A percentile compares a stretch with the other conserved stretches of the same genome.
Evolutionary conservation across 2,797 vertebrate species (phyloP).

Genomic region (Poeciliopsis presidionis): DNA sequence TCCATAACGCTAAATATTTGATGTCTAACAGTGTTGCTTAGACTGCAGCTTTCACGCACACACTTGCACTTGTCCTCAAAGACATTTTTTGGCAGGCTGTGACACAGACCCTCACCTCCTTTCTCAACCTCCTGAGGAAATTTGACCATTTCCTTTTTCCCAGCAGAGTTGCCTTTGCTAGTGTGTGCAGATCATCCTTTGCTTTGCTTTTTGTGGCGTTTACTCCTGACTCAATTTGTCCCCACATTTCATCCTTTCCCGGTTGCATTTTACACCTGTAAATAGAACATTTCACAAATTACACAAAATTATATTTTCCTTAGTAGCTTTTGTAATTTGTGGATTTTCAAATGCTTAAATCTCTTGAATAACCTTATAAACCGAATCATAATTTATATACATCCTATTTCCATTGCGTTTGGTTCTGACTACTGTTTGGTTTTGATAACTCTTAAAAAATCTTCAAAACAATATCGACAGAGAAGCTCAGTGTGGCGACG

Average conservation of each 20-base stretch:
- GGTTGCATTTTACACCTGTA: not conserved
- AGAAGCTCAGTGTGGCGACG: not conserved
- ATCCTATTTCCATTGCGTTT: not conserved
- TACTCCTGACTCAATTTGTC: not conserved
- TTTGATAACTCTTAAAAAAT: not conserved
- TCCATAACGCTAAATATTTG: slow-evolving; percentile 79
- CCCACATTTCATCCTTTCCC: not conserved
- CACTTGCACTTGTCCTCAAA: slow-evolving; percentile 16
- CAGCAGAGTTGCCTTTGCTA: slow-evolving; percentile 40
- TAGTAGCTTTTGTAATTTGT: not conserved
- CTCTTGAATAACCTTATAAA: not conserved
- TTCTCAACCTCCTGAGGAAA: slow-evolving; percentile 49
- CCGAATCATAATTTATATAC: not conserved
- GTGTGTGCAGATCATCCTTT: slow-evolving; percentile 18
- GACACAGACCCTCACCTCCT: slow-evolving; percentile 67
- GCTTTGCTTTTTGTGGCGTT: not conserved
- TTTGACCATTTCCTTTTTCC: slow-evolving; percentile 68
- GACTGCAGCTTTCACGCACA: slow-evolving; percentile 43
- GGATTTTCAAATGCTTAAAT: not conserved
- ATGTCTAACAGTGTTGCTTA: slow-evolving; percentile 71
- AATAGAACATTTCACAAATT: not conserved
- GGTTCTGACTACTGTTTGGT: not conserved
- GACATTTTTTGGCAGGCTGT: slow-evolving; percentile 51
- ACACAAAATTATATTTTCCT: not conserved
- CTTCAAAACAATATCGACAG: not conserved